Evolutionary conservation across 2,113 vertebrate genomes (phyloP).

Genomic region (Scalopus aquaticus): DNA sequence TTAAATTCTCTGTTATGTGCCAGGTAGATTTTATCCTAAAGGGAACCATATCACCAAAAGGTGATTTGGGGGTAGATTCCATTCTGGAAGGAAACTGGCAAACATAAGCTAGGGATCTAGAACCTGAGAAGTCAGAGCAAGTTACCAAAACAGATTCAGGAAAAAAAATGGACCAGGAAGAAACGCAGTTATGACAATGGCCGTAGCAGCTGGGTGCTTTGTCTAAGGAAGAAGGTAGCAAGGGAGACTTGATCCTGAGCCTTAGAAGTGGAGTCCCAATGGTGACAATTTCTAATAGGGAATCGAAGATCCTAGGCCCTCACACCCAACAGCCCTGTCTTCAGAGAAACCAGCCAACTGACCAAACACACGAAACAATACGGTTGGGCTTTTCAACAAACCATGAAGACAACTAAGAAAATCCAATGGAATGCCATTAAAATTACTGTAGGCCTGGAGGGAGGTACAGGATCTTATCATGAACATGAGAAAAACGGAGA

Average conservation of each 20-base stretch:
- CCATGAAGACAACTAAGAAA: background rate
- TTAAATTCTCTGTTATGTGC: background rate
- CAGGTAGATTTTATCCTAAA: background rate
- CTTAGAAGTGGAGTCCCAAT: background rate
- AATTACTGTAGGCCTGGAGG: background rate
- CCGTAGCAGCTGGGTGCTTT: background rate
- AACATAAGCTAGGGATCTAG: background rate
- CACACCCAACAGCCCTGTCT: background rate
- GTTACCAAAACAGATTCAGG: background rate
- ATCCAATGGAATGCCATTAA: background rate
- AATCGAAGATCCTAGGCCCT: background rate
- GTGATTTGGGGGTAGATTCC: background rate
- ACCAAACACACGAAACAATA: background rate
- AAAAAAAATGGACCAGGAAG: background rate
- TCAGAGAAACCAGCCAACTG: background rate
- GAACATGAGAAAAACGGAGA: conserved; percentile 17
- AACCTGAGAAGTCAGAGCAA: background rate
- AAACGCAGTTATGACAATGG: background rate
- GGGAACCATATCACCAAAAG: background rate
- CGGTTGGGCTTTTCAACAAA: background rate
- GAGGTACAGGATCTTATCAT: background rate
- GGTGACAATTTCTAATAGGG: background rate
- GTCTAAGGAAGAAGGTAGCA: background rate
- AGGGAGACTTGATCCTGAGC: background rate
- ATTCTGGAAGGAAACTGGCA: background rate